Percentiles rank a stretch among this genome's conserved stretches.
Conservation (phyloP, 2,888 invertebrate genomes). For the Mesoligia furuncula region DNA sequence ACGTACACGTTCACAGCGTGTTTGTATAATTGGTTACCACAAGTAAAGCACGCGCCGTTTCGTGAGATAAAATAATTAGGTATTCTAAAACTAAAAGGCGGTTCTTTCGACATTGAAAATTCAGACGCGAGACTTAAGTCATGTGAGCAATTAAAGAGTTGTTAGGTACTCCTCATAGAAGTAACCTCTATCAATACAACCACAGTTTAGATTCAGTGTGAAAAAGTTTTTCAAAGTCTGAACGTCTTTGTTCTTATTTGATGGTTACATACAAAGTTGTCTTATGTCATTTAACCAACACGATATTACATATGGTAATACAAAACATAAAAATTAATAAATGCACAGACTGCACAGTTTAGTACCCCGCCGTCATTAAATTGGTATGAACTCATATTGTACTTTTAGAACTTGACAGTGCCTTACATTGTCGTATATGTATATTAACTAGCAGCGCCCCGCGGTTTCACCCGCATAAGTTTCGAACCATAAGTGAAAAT, state of each 20-base stretch:
- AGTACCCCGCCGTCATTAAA: slow-evolving; percentile 10
- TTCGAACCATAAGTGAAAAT: background rate
- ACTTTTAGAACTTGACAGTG: background rate
- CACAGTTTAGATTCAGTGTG: background rate
- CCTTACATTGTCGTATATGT: slow-evolving; percentile 1
- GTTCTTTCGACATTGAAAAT: background rate
- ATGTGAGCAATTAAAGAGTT: too few species aligned
- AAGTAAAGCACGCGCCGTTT: background rate
- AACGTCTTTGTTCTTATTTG: background rate
- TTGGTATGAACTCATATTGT: slow-evolving; percentile 18
- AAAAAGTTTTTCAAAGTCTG: background rate
- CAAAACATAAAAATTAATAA: slow-evolving; percentile 16
- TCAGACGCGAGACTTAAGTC: background rate
- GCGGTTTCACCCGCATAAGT: background rate
- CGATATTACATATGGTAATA: slow-evolving; percentile 1
- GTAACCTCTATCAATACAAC: background rate
- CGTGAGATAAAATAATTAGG: background rate
- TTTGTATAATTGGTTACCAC: background rate
- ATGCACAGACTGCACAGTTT: slow-evolving; percentile 22
- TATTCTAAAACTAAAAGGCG: background rate
- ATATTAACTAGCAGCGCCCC: background rate
- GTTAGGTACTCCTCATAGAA: background rate
- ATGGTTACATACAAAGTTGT: slow-evolving; percentile 10
- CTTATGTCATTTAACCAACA: background rate
- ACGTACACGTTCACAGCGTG: too few species aligned